Conservation (phyloP, 2,888 invertebrate genomes). For the Brenthis daphne region DNA sequence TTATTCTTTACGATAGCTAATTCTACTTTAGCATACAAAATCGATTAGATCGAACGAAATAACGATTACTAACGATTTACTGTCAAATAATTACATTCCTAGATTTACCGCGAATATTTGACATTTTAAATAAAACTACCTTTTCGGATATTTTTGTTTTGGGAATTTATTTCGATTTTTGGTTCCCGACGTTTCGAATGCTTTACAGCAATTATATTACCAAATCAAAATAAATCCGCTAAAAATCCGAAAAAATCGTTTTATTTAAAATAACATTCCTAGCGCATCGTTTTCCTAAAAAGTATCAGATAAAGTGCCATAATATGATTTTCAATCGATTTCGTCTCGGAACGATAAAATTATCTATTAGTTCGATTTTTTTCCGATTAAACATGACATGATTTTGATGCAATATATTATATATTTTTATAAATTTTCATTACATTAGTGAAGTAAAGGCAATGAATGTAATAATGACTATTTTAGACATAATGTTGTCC, state of each 20-base stretch:
- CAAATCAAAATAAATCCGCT: too few relatives aligned
- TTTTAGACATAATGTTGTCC: too few relatives aligned
- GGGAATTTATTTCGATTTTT: too few relatives aligned
- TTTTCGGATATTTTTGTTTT: too few relatives aligned
- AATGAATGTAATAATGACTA: too few relatives aligned
- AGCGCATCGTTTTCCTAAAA: neutral
- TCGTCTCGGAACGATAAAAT: neutral
- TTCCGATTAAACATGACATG: neutral
- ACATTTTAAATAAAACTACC: too few relatives aligned
- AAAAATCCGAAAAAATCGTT: too few relatives aligned
- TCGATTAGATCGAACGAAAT: constrained; percentile 21
- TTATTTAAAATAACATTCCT: constrained; percentile 4
- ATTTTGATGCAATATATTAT: neutral
- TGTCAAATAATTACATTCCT: constrained; percentile 13
- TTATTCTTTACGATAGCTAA: neutral
- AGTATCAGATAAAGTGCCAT: constrained; percentile 10
- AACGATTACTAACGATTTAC: neutral
- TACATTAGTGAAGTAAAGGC: too few relatives aligned
- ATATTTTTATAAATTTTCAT: too few relatives aligned
- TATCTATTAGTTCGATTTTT: neutral
- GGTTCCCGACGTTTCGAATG: too few relatives aligned
- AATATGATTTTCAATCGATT: constrained; percentile 9
- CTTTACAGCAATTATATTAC: too few relatives aligned
- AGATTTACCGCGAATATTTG: too few relatives aligned
- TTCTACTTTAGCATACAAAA: constrained; percentile 1